Evolutionary conservation across 2,797 vertebrate species (phyloP), one percentile per base, ranked within the genome.

Genomic region (Siniperca scherzeri): DNA sequence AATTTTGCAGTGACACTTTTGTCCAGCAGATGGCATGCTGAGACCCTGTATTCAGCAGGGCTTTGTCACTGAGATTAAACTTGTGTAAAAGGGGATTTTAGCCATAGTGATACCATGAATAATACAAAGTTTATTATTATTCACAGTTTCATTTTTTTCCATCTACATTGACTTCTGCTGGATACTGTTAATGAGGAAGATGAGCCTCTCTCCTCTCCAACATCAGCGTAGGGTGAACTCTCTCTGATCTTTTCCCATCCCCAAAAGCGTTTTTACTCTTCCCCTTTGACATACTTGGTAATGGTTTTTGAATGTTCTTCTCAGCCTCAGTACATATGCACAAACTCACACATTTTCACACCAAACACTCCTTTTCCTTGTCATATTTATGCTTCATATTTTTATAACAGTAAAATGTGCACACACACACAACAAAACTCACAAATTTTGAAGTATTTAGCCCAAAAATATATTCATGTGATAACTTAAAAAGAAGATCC

Each of bases 11-110:
- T 79, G 65, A 81, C 80, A 62, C 48, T 77, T 67, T 17, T 70
- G 70, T 73, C 92, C 92, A 92, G 90, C 75, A 94, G 93, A 62
- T 92, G 92, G 91, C 89, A 77, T 86, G 36, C 69, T 89, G 72
- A 84, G 56, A 89, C 84, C 62, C 89, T 78, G 44, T 70, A 78
- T 86, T 74, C 52, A 60, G 53, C 80, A 70, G 64, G 19, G 25
- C 16, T 71, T 27, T 30, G 25, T 46, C 53, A 71, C 48, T 38
- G 14, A 74, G 21, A 62, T 40, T 12, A 60, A 74, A 70, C 22
- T 9, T 56, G 21, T 75, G 17, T 56, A 42, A 50, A 7, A 44
- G 42, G 42, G 3, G 14, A 13, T 42, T 42, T 42, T 4, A 44
- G 42, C 13, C 42, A 44, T 44, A 44, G 42, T 44, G 42, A 77